Evolutionary conservation across 2,797 vertebrate species (phyloP), one percentile per base, ranked within the genome.

Genomic region (Cyclopterus lumpus): DNA sequence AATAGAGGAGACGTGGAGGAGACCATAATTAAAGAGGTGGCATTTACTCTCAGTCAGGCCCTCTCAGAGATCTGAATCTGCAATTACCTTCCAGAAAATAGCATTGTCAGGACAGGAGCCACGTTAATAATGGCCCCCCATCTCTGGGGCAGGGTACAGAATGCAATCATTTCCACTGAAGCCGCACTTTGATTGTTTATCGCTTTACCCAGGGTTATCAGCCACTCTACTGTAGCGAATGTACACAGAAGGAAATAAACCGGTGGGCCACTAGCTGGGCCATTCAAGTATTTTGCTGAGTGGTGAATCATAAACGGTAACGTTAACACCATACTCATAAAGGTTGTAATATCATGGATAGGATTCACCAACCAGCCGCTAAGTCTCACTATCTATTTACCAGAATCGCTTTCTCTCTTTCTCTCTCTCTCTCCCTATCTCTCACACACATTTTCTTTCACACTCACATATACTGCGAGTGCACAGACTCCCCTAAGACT

Each of bases 21-120:
- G 95, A 95, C 93, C 94, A 90, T 96, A 96, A 97, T 96, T 96
- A 96, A 96, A 96, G 93, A 95, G 92, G 94, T 97, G 97, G 95
- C 95, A 97, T 99, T 97, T 97, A 94, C 94, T 95, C 91, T 96
- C 95, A 96, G 95, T 95, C 96, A 95, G 95, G 81, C 90, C 94
- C 92, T 93, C 93, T 93, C 91, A 92, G 92, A 95, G 95, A 95
- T 95, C 95, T 94, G 93, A 95, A 96, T 96, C 95, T 96, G 94
- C 95, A 95, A 96, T 96, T 95, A 95, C 94, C 93, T 95, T 94
- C 92, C 88, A 95, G 94, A 95, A 95, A 96, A 95, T 95, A 95
- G 94, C 93, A 83, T 93, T 95, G 94, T 95, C 95, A 95, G 94
- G 93, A 94, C 94, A 93, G 92, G 92, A 85, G 87, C 84, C 54